A percentile compares a stretch with the other conserved stretches of the same genome.
Evolutionary conservation across 2,888 invertebrate species (phyloP).

Genomic region (Laspeyria flexula): DNA sequence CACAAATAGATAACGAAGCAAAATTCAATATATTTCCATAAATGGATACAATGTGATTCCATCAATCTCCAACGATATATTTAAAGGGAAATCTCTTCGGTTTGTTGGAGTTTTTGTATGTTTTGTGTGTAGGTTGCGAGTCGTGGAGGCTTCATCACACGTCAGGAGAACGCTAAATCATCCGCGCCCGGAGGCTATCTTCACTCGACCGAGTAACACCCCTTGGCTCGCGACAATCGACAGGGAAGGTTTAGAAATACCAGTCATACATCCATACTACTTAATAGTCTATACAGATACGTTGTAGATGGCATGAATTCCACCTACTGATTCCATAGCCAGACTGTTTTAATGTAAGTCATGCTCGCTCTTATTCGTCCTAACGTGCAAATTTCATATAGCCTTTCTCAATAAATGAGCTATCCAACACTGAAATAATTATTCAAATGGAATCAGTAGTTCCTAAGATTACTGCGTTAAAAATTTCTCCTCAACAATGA

Average conservation of each 20-base stretch:
- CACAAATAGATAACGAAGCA: neutral
- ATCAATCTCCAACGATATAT: conserved; percentile 37
- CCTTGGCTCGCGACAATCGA: conserved; percentile 15
- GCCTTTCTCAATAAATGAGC: too few species aligned
- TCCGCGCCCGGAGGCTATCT: conserved; percentile 43
- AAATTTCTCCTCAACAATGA: too few species aligned
- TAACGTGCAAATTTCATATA: too few species aligned
- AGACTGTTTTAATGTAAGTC: too few species aligned
- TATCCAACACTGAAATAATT: too few species aligned
- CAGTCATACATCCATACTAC: neutral
- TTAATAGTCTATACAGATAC: too few species aligned
- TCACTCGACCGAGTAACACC: conserved; percentile 41
- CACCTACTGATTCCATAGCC: too few species aligned
- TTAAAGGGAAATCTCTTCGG: conserved; percentile 20
- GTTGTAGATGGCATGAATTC: too few species aligned
- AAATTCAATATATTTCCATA: conserved; percentile 8
- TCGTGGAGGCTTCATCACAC: conserved; percentile 41
- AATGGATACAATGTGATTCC: conserved; percentile 3
- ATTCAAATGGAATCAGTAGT: too few species aligned
- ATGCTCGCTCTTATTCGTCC: too few species aligned
- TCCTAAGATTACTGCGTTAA: too few species aligned
- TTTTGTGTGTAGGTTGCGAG: conserved; percentile 23
- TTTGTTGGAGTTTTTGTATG: conserved; percentile 41
- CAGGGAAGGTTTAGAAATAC: neutral
- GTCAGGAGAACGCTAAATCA: conserved; percentile 47